Percentiles rank a stretch among this genome's conserved stretches.
Evolutionary conservation across 2,888 invertebrate genomes (phyloP).

Genomic region (Melikaiella ostensackeni): DNA sequence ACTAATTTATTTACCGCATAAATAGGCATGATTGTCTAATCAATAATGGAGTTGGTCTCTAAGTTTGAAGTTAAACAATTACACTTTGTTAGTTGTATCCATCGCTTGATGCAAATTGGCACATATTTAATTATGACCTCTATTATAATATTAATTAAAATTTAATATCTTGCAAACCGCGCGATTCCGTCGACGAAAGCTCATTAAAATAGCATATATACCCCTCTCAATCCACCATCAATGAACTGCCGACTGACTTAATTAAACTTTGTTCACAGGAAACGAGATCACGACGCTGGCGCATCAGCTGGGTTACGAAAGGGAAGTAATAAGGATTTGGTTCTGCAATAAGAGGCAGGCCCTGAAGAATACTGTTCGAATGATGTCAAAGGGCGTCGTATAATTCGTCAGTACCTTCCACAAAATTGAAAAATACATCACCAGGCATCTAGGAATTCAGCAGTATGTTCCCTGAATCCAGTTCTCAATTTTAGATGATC

Average conservation of each 20-base stretch:
- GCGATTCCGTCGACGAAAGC: conserved; percentile 27
- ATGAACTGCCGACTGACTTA: conserved; percentile 40
- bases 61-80: conserved; percentile 34
- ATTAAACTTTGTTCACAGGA: conserved; percentile 81
- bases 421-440: not conserved
- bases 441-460: not conserved
- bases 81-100: conserved; percentile 27
- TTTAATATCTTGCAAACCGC: conserved; percentile 37
- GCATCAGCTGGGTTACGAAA: conserved; percentile 96
- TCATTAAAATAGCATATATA: conserved; percentile 39
- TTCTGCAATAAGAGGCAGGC: conserved; percentile 99
- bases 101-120: conserved; percentile 34
- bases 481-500: not conserved
- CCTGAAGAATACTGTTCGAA: conserved; percentile 96
- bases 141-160: conserved; percentile 38
- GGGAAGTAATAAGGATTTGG: conserved; percentile 99
- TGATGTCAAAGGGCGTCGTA: conserved; percentile 82
- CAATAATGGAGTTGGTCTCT: conserved; percentile 39
- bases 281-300: conserved; percentile 98
- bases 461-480: not conserved
- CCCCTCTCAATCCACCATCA: conserved; percentile 32
- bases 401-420: conserved; percentile 41
- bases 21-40: conserved; percentile 43
- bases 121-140: conserved; percentile 40
- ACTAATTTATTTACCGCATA: conserved; percentile 31